Percentiles rank a stretch among this genome's conserved stretches.
These are phyloP conservation scores for Plectus sambesii DNA, from an alignment of 1,140 invertebrate species.

Conservation along the genomic window DNA sequence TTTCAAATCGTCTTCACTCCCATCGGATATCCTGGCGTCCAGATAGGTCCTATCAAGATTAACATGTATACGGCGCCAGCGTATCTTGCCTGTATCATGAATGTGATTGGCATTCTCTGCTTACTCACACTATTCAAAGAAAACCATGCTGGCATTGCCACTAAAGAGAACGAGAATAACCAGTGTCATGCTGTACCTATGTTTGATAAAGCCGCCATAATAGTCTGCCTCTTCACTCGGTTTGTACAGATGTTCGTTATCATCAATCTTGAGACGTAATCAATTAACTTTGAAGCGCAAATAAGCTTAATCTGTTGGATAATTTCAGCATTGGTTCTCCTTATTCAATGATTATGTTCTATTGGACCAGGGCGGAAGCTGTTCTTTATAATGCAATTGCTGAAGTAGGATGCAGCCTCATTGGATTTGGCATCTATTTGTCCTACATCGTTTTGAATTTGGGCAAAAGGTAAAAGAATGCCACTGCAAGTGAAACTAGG, in stretches of 20 bases:
- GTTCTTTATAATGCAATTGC: slow-evolving; percentile 13
- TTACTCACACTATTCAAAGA: slow-evolving; percentile 17
- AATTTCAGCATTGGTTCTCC: slow-evolving; percentile 16
- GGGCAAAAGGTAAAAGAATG: slow-evolving; percentile 11
- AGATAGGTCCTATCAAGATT: background rate
- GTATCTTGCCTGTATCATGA: slow-evolving; percentile 12
- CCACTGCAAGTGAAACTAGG: slow-evolving; percentile 1
- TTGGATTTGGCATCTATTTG: slow-evolving; percentile 9
- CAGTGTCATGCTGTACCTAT: slow-evolving; percentile 15
- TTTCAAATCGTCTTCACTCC: slow-evolving; percentile 19
- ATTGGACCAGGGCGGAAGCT: slow-evolving; percentile 16
- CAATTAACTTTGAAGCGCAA: no score
- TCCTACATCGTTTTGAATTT: slow-evolving; percentile 12
- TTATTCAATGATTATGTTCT: slow-evolving; percentile 17
- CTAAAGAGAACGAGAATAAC: slow-evolving; percentile 9
- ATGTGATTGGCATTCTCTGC: slow-evolving; percentile 6
- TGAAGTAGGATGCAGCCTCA: slow-evolving; percentile 10
- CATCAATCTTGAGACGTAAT: slow-evolving; percentile 18
- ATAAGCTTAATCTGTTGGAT: slow-evolving; percentile 3
- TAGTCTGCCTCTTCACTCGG: slow-evolving; percentile 18
- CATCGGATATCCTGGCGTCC: slow-evolving; percentile 13
- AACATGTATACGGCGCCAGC: slow-evolving; percentile 18
- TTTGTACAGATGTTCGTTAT: slow-evolving; percentile 20
- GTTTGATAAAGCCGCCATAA: slow-evolving; percentile 11
- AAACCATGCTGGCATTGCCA: slow-evolving; percentile 14